Evolutionary conservation across 2,113 vertebrate species (phyloP).

Genomic region (Phoxinus phoxinus): DNA sequence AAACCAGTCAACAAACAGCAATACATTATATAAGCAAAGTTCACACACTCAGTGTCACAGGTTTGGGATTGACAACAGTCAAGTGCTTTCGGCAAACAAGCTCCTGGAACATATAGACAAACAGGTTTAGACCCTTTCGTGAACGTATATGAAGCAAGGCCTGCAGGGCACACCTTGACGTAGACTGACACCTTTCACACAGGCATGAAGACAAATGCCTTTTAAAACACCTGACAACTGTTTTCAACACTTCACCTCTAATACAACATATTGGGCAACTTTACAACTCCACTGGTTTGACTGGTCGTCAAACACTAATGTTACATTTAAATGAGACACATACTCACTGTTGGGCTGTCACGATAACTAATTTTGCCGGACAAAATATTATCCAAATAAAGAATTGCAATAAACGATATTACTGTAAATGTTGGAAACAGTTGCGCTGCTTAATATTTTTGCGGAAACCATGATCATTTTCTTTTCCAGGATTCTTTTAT

Average conservation of each 20-base stretch:
- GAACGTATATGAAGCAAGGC: neutral
- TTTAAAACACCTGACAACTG: slow-evolving; percentile 1
- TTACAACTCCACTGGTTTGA: slow-evolving; percentile 32
- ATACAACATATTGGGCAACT: slow-evolving; percentile 12
- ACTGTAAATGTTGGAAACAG: neutral
- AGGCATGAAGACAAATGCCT: neutral
- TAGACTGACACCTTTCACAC: slow-evolving; percentile 6
- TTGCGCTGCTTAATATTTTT: neutral
- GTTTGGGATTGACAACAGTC: neutral
- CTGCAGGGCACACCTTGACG: slow-evolving; percentile 27
- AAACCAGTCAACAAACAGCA: neutral
- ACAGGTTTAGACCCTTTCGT: slow-evolving; percentile 4
- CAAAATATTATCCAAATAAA: no score
- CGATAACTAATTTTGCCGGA: no score
- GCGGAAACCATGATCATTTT: neutral
- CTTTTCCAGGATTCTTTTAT: neutral
- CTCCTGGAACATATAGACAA: slow-evolving; percentile 10
- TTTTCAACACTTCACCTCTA: neutral
- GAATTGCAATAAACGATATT: no score
- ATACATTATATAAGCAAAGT: neutral
- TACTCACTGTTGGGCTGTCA: neutral
- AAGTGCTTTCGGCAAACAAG: slow-evolving; percentile 6
- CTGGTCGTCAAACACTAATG: neutral
- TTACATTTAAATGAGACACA: neutral
- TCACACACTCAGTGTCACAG: neutral